Conservation (phyloP, 2,888 invertebrate species). For the Baronia brevicornis region DNA sequence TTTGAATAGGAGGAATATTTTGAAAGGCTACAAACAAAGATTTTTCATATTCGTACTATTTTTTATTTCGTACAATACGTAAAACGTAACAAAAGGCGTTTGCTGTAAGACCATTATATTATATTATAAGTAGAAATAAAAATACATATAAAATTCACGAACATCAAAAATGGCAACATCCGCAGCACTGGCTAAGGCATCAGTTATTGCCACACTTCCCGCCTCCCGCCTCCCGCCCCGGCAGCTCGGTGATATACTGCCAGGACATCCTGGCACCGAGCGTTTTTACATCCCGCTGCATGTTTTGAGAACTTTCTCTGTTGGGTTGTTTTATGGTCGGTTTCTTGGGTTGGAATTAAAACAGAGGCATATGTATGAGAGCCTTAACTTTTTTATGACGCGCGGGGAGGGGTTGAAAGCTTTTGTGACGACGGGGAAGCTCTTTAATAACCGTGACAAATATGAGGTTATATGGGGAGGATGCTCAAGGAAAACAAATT, state of each 20-base stretch:
- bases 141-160: constrained; percentile 16
- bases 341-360: constrained; percentile 6
- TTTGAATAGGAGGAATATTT: too few species aligned
- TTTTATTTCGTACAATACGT: background rate
- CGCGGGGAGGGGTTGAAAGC: too few species aligned
- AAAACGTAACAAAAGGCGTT: too few species aligned
- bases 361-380: constrained; percentile 1
- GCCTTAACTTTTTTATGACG: background rate
- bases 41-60: too few species aligned
- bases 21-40: too few species aligned
- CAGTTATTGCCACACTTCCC: constrained; percentile 31
- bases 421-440: too few species aligned
- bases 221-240: constrained; percentile 17
- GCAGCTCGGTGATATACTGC: constrained; percentile 31
- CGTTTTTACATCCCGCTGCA: constrained; percentile 42
- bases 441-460: too few species aligned
- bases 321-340: constrained; percentile 1
- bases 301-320: constrained; percentile 9
- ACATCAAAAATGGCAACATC: constrained; percentile 21
- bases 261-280: constrained; percentile 39
- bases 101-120: too few species aligned
- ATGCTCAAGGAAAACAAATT: too few species aligned
- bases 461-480: too few species aligned
- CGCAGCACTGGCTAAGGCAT: constrained; percentile 25
- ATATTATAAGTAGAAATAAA: constrained; percentile 7